Evolutionary conservation across 2,797 vertebrate species (phyloP).

Genomic region (Chaetophractus vellerosus): DNA sequence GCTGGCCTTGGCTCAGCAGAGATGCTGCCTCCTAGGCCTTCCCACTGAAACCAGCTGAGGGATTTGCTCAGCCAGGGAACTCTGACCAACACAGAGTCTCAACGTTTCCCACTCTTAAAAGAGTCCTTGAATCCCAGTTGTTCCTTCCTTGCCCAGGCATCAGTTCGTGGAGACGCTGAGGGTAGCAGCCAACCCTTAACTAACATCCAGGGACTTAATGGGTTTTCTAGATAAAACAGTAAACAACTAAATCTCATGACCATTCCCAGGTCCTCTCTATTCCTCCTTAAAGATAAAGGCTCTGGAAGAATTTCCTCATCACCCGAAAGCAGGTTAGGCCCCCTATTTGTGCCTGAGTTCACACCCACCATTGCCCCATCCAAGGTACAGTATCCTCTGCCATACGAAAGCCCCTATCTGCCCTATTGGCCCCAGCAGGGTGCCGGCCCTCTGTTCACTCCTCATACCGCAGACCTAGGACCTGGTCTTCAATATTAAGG

Average conservation of each 20-base stretch:
- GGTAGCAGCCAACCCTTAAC: background rate
- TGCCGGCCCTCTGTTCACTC: background rate
- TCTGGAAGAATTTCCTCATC: constrained; percentile 1
- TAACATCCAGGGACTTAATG: background rate
- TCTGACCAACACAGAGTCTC: background rate
- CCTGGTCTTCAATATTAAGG: background rate
- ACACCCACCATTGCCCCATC: background rate
- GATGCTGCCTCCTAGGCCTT: background rate
- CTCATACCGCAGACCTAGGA: background rate
- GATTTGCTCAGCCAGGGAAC: background rate
- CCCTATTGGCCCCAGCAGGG: background rate
- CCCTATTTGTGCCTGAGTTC: background rate
- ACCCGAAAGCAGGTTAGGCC: background rate
- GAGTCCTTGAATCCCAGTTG: background rate
- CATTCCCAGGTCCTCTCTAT: background rate
- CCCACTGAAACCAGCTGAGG: background rate
- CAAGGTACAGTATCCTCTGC: background rate
- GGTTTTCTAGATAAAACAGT: constrained; percentile 49
- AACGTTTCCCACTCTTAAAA: background rate
- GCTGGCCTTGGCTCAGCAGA: background rate
- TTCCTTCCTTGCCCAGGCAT: background rate
- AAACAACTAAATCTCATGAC: constrained; percentile 20
- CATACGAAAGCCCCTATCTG: background rate
- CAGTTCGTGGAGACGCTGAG: background rate
- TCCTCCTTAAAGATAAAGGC: background rate